Conservation (phyloP, 1,140 invertebrate genomes). For the Berghia stephanieae region DNA sequence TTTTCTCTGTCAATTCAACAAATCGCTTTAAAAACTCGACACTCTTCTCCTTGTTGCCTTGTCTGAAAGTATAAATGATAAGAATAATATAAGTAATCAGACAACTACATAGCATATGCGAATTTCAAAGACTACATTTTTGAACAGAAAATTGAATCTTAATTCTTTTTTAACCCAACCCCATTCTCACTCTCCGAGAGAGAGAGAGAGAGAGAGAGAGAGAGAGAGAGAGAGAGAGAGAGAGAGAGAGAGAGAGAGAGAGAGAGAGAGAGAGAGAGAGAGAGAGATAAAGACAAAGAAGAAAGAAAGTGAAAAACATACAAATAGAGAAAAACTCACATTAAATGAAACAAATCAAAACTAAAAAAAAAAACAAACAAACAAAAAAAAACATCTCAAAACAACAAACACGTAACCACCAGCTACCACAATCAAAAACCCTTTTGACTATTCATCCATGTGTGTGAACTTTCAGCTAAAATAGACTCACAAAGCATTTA, state of each 20-base stretch:
- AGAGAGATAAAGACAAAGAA: too few relatives aligned
- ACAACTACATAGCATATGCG: not conserved
- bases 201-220: too few relatives aligned
- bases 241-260: too few relatives aligned
- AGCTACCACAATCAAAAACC: not conserved
- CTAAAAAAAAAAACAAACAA: too few relatives aligned
- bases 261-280: too few relatives aligned
- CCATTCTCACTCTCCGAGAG: too few relatives aligned
- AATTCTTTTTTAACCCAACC: not conserved
- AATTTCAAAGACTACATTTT: not conserved
- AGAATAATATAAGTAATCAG: not conserved
- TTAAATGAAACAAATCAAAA: too few relatives aligned
- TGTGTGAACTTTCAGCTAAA: not conserved
- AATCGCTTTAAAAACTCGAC: constrained; percentile 63
- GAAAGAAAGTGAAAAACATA: too few relatives aligned
- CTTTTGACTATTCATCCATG: not conserved
- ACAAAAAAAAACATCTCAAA: not conserved
- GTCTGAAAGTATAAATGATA: constrained; percentile 42
- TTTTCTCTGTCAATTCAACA: constrained; percentile 62
- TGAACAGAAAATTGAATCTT: not conserved
- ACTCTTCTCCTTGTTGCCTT: constrained; percentile 61
- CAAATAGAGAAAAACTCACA: too few relatives aligned
- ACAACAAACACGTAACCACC: not conserved
- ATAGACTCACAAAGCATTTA: not conserved
- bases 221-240: too few relatives aligned